Percentiles rank a stretch among this genome's conserved stretches.
phyloP scores from a whole-genome alignment of 1,140 invertebrate species.

The Rhynchophorus ferrugineus region DNA sequence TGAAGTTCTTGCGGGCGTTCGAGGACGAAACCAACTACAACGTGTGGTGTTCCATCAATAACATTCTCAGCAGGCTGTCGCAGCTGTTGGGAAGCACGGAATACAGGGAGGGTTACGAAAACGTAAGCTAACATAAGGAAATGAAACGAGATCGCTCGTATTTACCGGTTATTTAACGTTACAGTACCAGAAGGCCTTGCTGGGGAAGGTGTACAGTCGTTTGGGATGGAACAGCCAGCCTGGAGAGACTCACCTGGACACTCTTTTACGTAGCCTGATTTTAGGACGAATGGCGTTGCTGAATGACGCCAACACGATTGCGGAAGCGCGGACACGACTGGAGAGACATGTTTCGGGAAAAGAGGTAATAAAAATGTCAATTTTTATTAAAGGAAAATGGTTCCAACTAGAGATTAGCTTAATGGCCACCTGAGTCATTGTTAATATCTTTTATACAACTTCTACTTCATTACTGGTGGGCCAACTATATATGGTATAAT shows the following conservation, averaged over 20 bases:
- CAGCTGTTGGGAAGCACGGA: conserved; percentile 72
- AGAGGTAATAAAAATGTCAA: neutral
- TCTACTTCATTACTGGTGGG: no score
- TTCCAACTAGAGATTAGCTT: no score
- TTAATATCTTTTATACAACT: no score
- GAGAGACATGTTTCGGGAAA: conserved; percentile 50
- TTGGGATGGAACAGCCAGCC: conserved; percentile 72
- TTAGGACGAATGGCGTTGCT: conserved; percentile 72
- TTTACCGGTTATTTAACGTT: conserved; percentile 20
- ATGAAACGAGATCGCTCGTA: no score
- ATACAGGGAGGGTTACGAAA: conserved; percentile 62
- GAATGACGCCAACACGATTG: conserved; percentile 67
- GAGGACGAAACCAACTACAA: conserved; percentile 85
- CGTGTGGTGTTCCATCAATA: conserved; percentile 84
- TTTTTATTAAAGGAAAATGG: neutral
- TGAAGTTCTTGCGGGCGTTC: conserved; percentile 60
- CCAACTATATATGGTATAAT: no score
- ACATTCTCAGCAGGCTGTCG: conserved; percentile 66
- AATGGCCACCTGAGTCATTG: no score
- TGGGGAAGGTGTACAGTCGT: conserved; percentile 57
- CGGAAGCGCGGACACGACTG: conserved; percentile 70
- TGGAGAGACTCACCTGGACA: conserved; percentile 74
- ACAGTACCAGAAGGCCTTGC: conserved; percentile 60
- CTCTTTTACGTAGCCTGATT: conserved; percentile 76
- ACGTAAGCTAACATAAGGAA: conserved; percentile 30